Percentiles rank a stretch among this genome's conserved stretches.
These are phyloP conservation scores for Sorex maritimensis DNA, from an alignment of 2,797 vertebrate species.

Conservation along the genomic window DNA sequence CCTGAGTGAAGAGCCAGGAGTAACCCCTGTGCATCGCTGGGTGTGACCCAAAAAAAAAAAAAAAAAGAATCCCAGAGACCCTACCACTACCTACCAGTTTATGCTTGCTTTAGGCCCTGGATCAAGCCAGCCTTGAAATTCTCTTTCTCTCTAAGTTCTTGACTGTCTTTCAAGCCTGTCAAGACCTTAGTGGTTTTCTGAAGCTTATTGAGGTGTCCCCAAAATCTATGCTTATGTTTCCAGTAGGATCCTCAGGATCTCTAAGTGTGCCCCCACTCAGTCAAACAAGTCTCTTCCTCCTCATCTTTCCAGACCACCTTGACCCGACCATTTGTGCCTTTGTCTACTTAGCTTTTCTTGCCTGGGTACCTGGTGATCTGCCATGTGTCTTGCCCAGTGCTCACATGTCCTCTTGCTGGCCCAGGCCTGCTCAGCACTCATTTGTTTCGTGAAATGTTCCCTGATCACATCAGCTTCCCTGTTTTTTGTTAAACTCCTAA, in stretches of 20 bases:
- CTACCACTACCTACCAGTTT: neutral
- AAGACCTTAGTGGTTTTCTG: neutral
- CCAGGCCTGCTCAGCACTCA: neutral
- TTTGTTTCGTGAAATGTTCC: neutral
- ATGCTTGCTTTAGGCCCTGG: neutral
- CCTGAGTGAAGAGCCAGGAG: too few species aligned
- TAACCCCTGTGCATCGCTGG: too few species aligned
- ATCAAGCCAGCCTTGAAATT: neutral
- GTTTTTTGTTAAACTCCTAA: conserved; percentile 1
- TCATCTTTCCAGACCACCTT: neutral
- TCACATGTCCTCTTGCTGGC: neutral
- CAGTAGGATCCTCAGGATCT: neutral
- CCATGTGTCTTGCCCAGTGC: neutral
- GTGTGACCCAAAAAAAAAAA: too few species aligned
- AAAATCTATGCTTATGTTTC: neutral
- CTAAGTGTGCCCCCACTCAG: too few species aligned
- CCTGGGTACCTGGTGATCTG: neutral
- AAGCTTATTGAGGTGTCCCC: neutral
- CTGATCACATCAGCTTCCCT: neutral
- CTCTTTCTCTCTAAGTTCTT: neutral
- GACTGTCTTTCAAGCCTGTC: neutral
- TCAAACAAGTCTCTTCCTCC: neutral
- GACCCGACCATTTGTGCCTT: neutral
- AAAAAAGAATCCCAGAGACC: too few species aligned
- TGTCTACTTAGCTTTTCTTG: neutral